These are phyloP conservation scores for Odocoileus virginianus DNA, from an alignment of 2,113 vertebrate genomes.

Conservation along the genomic window DNA sequence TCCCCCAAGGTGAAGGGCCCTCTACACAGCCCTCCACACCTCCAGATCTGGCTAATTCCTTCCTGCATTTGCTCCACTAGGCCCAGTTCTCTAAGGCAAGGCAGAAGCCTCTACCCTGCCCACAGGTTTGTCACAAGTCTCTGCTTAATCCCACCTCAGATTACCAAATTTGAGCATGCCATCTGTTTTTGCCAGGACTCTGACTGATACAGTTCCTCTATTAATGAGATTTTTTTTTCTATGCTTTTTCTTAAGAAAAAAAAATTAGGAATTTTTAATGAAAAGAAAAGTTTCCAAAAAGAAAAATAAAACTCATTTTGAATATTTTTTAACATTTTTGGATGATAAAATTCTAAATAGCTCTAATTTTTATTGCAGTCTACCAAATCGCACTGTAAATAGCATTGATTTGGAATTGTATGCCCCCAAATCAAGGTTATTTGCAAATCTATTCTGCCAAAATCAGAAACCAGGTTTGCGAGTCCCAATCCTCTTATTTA, in stretches of 20 bases:
- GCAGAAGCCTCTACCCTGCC: no score
- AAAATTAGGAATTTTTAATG: constrained; percentile 34
- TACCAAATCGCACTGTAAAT: constrained; percentile 50
- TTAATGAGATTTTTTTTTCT: constrained; percentile 17
- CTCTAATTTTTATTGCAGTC: constrained; percentile 58
- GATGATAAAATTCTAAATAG: constrained; percentile 58
- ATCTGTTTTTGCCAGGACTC: neutral
- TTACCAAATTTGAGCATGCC: neutral
- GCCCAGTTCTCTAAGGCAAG: neutral
- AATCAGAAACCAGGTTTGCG: constrained; percentile 67
- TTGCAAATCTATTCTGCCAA: constrained; percentile 62
- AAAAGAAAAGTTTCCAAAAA: constrained; percentile 50
- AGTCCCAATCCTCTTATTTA: constrained; percentile 46
- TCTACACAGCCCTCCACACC: fast-evolving
- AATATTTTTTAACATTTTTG: neutral
- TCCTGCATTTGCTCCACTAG: no score
- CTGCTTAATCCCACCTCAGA: neutral
- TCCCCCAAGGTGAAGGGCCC: fast-evolving
- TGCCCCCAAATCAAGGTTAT: constrained; percentile 61
- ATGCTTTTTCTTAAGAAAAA: neutral
- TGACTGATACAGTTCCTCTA: neutral
- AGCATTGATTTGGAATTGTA: constrained; percentile 66
- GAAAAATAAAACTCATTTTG: constrained; percentile 36
- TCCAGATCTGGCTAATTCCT: no score
- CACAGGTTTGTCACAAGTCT: neutral